A percentile compares a stretch with the other conserved stretches of the same genome.
Conservation (phyloP, 2,113 vertebrate species). For the Ammodytes dubius region DNA sequence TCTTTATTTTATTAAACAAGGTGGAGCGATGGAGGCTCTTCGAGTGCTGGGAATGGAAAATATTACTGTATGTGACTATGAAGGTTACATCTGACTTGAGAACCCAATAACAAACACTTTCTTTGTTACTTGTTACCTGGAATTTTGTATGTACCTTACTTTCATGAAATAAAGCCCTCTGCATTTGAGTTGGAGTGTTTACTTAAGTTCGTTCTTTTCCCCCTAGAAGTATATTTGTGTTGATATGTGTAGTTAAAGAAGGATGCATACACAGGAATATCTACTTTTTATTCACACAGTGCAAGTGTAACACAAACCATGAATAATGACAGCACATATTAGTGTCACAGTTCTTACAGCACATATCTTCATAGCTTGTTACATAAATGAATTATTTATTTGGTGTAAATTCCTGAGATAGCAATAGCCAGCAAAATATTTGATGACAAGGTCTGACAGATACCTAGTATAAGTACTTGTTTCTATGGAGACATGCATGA, state of each 20-base stretch:
- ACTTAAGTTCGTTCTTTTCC: not conserved
- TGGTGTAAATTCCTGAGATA: conserved; percentile 3
- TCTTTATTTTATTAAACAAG: conserved; percentile 9
- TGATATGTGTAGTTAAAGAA: conserved; percentile 1
- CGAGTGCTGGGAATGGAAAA: conserved; percentile 34
- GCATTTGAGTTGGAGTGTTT: conserved; percentile 73
- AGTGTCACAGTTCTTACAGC: not conserved
- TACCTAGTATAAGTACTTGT: not conserved
- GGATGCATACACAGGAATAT: not conserved
- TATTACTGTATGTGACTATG: conserved; percentile 31
- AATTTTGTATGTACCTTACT: conserved; percentile 79
- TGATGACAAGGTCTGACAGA: not conserved
- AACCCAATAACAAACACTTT: conserved; percentile 69
- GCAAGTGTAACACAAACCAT: not conserved
- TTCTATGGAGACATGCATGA: not conserved
- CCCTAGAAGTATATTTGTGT: not conserved
- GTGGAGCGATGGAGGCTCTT: conserved; percentile 13
- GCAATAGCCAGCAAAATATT: not conserved
- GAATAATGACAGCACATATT: not conserved
- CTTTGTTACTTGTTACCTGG: conserved; percentile 81
- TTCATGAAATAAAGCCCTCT: conserved; percentile 82
- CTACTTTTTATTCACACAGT: conserved; percentile 1
- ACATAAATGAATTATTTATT: not conserved
- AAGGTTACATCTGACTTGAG: conserved; percentile 60
- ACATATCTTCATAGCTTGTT: not conserved